Conservation (phyloP, 2,888 invertebrate species). For the Cactoblastis cactorum region DNA sequence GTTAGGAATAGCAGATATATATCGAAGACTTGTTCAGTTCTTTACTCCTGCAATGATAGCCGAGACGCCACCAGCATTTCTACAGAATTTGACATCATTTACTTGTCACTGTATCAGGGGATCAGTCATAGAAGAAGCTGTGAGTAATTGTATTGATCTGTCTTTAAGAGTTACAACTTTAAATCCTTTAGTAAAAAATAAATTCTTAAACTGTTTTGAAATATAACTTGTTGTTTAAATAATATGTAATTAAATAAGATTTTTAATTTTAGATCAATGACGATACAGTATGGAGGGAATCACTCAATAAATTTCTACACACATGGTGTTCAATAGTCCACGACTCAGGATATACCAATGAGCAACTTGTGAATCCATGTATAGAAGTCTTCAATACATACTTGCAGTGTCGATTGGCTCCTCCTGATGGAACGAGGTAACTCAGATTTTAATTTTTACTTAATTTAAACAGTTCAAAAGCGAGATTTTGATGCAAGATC, state of each 20-base stretch:
- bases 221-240: too few relatives aligned
- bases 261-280: constrained; percentile 49
- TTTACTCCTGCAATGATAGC: constrained; percentile 65
- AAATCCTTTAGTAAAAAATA: too few relatives aligned
- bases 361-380: constrained; percentile 59
- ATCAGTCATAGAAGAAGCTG: constrained; percentile 66
- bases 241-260: too few relatives aligned
- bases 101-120: constrained; percentile 69
- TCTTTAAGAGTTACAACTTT: neutral
- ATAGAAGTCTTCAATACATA: constrained; percentile 88
- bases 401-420: constrained; percentile 87
- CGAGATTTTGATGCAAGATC: too few relatives aligned
- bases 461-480: too few relatives aligned
- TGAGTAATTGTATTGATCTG: constrained; percentile 36
- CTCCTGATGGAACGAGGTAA: constrained; percentile 85
- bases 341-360: constrained; percentile 57
- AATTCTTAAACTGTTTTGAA: too few relatives aligned
- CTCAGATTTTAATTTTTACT: neutral
- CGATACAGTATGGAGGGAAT: constrained; percentile 68
- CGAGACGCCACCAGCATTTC: constrained; percentile 56
- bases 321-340: constrained; percentile 70
- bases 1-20: constrained; percentile 69
- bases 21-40: constrained; percentile 66
- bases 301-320: constrained; percentile 69
- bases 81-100: constrained; percentile 63